Percentiles rank a stretch among this genome's conserved stretches.
Conservation (phyloP, 2,113 vertebrate species). For the Poeciliopsis prolifica region DNA sequence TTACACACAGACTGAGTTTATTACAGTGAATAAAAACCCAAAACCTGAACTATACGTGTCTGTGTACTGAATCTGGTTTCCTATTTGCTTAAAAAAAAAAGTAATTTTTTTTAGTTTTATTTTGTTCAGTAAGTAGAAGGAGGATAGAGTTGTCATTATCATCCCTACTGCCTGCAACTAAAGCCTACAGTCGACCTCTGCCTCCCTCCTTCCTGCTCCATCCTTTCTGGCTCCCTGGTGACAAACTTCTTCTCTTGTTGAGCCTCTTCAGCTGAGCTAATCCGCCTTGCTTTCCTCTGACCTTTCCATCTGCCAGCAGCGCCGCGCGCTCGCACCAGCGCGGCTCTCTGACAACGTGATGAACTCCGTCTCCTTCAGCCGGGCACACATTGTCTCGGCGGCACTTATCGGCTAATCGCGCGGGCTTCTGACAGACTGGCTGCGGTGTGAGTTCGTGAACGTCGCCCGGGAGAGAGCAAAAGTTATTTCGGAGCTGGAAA, state of each 20-base stretch:
- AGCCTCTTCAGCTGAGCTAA: slow-evolving; percentile 67
- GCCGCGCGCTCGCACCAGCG: slow-evolving; percentile 41
- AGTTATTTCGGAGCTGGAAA: slow-evolving; percentile 53
- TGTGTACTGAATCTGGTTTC: too few relatives aligned
- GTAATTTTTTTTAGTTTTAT: not conserved
- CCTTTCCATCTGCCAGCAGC: slow-evolving; percentile 62
- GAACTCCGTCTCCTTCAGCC: slow-evolving; percentile 51
- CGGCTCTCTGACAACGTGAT: slow-evolving; percentile 50
- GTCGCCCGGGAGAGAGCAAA: slow-evolving; percentile 40
- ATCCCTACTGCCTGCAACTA: slow-evolving; percentile 7
- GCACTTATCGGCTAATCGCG: slow-evolving; percentile 43
- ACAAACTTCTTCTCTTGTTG: slow-evolving; percentile 56
- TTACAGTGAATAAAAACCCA: too few relatives aligned
- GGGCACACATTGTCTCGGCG: slow-evolving; percentile 36
- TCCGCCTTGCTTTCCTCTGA: slow-evolving; percentile 69
- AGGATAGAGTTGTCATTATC: slow-evolving; percentile 3
- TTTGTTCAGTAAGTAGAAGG: not conserved
- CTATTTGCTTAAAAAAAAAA: not conserved
- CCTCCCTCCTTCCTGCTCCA: not conserved
- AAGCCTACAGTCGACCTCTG: slow-evolving; percentile 7
- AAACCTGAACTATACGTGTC: too few relatives aligned
- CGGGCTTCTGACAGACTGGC: slow-evolving; percentile 38
- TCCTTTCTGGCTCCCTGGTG: slow-evolving; percentile 54
- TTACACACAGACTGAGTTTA: too few relatives aligned
- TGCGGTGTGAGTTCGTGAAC: slow-evolving; percentile 56